A percentile compares a stretch with the other conserved stretches of the same genome.
Evolutionary conservation across 1,140 invertebrate species (phyloP).

Genomic region (Tyrophagus putrescentiae): DNA sequence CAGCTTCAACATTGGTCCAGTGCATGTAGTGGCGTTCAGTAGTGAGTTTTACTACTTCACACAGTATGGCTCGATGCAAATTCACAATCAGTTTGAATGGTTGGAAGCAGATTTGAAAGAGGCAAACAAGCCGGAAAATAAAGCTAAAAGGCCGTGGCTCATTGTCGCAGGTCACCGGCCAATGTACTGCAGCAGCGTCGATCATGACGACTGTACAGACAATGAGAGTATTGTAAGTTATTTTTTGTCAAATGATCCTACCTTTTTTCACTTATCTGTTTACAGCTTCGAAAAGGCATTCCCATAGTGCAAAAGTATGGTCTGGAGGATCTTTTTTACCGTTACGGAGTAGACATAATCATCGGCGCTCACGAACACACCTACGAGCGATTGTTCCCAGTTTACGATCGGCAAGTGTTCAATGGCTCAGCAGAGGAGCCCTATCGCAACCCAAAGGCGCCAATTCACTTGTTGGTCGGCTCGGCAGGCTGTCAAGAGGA

Average conservation of each 20-base stretch:
- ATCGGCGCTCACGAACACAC: conserved; percentile 92
- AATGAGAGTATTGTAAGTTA: conserved; percentile 43
- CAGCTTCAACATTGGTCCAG: conserved; percentile 74
- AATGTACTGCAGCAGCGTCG: conserved; percentile 75
- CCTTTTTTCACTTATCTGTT: too few relatives aligned
- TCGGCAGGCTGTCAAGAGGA: conserved; percentile 27
- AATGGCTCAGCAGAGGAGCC: conserved; percentile 62
- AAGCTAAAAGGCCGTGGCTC: conserved; percentile 69
- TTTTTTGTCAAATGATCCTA: too few relatives aligned
- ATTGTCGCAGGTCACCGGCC: conserved; percentile 84
- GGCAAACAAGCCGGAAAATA: conserved; percentile 42
- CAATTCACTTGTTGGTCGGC: conserved; percentile 61
- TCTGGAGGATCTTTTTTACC: conserved; percentile 68
- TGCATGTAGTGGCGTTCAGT: conserved; percentile 76
- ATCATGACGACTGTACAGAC: conserved; percentile 37
- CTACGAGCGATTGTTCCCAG: conserved; percentile 82
- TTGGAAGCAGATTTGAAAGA: conserved; percentile 58
- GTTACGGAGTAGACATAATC: conserved; percentile 75
- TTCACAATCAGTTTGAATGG: conserved; percentile 77
- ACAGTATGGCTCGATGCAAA: neutral
- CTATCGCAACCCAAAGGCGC: conserved; percentile 70
- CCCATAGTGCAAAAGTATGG: conserved; percentile 31
- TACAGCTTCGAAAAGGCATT: conserved; percentile 27
- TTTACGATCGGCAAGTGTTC: conserved; percentile 62
- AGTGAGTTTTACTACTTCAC: conserved; percentile 75